Evolutionary conservation across 2,888 invertebrate genomes (phyloP), one percentile per base, ranked within the genome.

Genomic region (Caenorhabditis macrosperma): DNA sequence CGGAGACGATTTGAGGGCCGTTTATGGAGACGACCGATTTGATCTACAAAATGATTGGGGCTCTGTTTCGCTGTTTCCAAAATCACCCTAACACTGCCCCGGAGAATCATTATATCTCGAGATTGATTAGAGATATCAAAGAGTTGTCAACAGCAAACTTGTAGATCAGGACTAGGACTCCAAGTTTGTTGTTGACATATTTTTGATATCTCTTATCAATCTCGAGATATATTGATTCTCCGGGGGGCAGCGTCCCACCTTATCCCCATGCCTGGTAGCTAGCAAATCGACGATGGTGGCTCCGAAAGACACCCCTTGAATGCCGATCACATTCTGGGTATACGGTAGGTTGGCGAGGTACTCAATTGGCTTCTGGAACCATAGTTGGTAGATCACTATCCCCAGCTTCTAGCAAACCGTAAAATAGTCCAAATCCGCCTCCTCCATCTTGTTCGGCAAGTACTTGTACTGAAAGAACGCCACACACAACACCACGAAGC

Each of bases 281-380:
- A 83, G 52, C 15, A 80, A 17, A 26, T 79, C 74, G 7, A 81
- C 81, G 22, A 83, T 66, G 9, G 79, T 77, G 2, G 79, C 83
- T 7, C 83, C 83, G 63, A 83, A 83, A 9, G 83, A 83, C 22
- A 79, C 81, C 20, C 83, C 83, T 52, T 83, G 81, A 17, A 83
- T 75, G n/a, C 83, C 83, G 10, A 81, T 54, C 10, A 59, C 38
- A 41, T 79, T 71, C 1, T 50, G 59, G 24, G 83, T 80, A 20
- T 67, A 83, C 0, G 81, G 74, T 5, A 78, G 78, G 20, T 59
- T 59, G 2, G 54, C 17, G 4, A 83, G 52, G 55, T 63, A 82
- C 0, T 83, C 48, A 0, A 82, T 75, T 3, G 81, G 72, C 41
- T 81, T 72, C 81, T 82, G 63, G 35, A 79, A 33, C 15, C 6